Evolutionary conservation across 2,113 vertebrate genomes (phyloP), one percentile per base, ranked within the genome.

Genomic region (Microcebus murinus): DNA sequence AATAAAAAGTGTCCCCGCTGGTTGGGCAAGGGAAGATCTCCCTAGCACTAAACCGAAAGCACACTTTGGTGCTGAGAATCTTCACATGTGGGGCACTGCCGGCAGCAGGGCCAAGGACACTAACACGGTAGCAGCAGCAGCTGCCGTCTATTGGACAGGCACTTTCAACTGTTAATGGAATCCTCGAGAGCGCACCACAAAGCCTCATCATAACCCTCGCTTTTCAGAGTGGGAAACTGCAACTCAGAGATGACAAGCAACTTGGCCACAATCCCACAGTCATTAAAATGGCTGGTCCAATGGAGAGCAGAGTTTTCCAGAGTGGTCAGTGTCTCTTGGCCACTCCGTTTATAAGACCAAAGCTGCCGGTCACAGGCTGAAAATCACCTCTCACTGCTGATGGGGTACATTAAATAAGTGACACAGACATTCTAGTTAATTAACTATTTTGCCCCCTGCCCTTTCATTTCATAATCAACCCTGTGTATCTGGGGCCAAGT

Each of bases 381-480:
- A 73, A 93, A 31, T 68, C 50, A 42, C 80, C 68, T 70, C 57
- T 83, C n/a, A 6, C 55, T 61, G n/a, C 15, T 55, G 45, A 68
- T 15, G 13, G 65, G 87, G 42, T 45, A 17, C 12, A n/a, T 68
- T 87, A 87, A 95, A 31, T n/a, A 79, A 71, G 25, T 61, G 88
- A 67, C 67, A 36, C 55, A 15, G 50, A 42, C 36, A 48, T 90
- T 89, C 74, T 42, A 50, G 83, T 45, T 79, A 91, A 94, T 96
- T 65, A 74, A 74, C 52, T 48, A 0, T 68, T 68, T 55, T 8
- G 15, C 68, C n/a, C 45, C 27, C 39, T 70, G 63, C 45, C 59
- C 86, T 94, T 87, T 87, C 31, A 15, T 70, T 96, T 77, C 57
- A 80, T 59, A 65, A 71, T 39, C n/a, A 65, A 10, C 42, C 23